Base-by-base conservation (phyloP, 2,888 invertebrate species). In the Diadromus collaris region DNA sequence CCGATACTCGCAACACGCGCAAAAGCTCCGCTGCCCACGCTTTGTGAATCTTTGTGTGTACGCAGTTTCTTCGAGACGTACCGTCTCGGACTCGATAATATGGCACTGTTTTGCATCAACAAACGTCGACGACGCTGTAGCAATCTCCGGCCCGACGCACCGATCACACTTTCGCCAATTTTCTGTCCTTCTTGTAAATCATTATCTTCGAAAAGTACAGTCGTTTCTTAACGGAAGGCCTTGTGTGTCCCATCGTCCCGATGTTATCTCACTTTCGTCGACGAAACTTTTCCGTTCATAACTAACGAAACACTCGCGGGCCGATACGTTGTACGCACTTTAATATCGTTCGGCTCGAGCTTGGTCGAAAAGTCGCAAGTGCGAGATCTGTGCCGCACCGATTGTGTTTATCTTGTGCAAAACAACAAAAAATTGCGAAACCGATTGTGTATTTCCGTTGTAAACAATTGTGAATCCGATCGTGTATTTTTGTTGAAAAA, bases 221-320 rank as follows among this genome's bases (percentile, higher is more conserved):
- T 75, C 84, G 84, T 67, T 84, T 86, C 60, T 82, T 86, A 5
- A 82, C 84, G 5, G 83, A 84, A 6, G 82, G 83, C 75, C 86
- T 85, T 41, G 80, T 78, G 21, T 82, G 81, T 84, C 84, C 87
- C 89, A 89, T 88, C 65, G 76, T 82, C 60, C 38, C 32, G 44
- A 70, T 48, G 44, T 67, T 69, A 58, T 73, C 9, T 41, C 56
- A 44, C 61, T 27, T 38, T 38, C 16, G 13, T 13, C 21, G n/a
- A 34, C 38, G 48, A 69, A 68, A 58, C 38, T 61, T 56, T 32
- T 38, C 34, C 24, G 48, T 60, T n/a, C 63, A 56, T 61, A 38
- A 34, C 41, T n/a, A n/a, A 16, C 34, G 7, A 21, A 13, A 7
- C 27, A 60, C 54, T 21, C 58, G 38, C 21, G 60, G 34, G n/a